Evolutionary conservation across 2,888 invertebrate genomes (phyloP).

Genomic region (Vesta saturnalis): DNA sequence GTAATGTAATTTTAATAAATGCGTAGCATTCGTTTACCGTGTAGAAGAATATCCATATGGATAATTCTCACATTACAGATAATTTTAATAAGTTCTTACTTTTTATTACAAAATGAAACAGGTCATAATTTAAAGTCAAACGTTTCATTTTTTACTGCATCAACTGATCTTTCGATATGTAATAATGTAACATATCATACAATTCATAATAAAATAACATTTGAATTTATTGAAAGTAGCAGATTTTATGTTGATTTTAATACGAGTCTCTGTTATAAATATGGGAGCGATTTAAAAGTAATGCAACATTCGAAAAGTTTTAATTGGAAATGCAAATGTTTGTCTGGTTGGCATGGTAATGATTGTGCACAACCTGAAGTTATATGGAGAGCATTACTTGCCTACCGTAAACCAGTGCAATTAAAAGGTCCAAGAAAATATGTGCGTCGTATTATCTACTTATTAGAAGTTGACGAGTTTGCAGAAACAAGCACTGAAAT

Average conservation of each 20-base stretch:
- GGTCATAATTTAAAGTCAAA: constrained; percentile 20
- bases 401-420: constrained; percentile 63
- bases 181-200: constrained; percentile 55
- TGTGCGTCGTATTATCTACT: constrained; percentile 67
- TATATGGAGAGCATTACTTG: constrained; percentile 72
- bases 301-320: constrained; percentile 56
- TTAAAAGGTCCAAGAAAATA: constrained; percentile 61
- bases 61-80: constrained; percentile 57
- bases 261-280: constrained; percentile 59
- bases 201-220: constrained; percentile 46
- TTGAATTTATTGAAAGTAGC: constrained; percentile 49
- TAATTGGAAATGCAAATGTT: constrained; percentile 66
- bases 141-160: constrained; percentile 36
- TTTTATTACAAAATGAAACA: constrained; percentile 51
- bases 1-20: constrained; percentile 42
- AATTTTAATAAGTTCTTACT: constrained; percentile 55
- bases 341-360: constrained; percentile 71
- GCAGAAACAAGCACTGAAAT: constrained; percentile 69
- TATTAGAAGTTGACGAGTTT: constrained; percentile 65
- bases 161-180: not conserved
- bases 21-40: constrained; percentile 53
- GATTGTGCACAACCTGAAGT: constrained; percentile 76
- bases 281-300: constrained; percentile 59
- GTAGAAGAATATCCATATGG: constrained; percentile 57
- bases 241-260: constrained; percentile 58